Evolutionary conservation across 1,140 invertebrate species (phyloP).

Genomic region (Artemia franciscana): DNA sequence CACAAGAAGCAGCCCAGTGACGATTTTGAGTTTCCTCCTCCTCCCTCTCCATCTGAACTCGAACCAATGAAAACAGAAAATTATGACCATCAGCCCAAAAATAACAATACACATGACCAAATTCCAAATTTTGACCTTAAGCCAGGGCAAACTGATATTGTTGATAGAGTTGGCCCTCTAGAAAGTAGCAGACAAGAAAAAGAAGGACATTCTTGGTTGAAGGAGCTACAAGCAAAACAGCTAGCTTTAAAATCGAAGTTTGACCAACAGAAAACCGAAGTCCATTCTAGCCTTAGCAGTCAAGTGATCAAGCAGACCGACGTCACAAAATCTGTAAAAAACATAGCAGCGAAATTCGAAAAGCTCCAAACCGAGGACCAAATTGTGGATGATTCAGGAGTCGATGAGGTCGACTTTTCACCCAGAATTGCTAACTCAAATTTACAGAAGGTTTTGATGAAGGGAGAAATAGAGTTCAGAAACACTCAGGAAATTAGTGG

Average conservation of each 20-base stretch:
- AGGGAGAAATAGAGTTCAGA: neutral
- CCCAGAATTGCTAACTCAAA: neutral
- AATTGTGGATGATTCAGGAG: constrained; percentile 5
- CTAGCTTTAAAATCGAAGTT: constrained; percentile 12
- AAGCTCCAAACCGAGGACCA: constrained; percentile 23
- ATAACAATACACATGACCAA: neutral
- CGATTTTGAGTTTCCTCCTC: constrained; percentile 48
- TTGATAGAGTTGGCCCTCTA: no score
- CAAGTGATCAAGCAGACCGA: neutral
- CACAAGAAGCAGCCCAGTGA: constrained; percentile 64
- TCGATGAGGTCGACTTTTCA: constrained; percentile 12
- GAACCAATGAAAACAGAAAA: neutral
- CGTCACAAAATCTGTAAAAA: constrained; percentile 31
- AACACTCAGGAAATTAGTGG: neutral
- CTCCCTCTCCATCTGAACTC: constrained; percentile 46
- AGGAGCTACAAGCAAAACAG: constrained; percentile 39
- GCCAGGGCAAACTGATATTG: constrained; percentile 15
- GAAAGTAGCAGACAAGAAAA: neutral
- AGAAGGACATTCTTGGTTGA: constrained; percentile 33
- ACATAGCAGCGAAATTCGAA: constrained; percentile 61
- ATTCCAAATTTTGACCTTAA: neutral
- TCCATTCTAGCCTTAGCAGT: neutral
- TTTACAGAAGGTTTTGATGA: neutral
- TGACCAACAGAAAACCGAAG: constrained; percentile 8
- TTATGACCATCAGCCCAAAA: neutral